Evolutionary conservation across 2,113 vertebrate genomes (phyloP).

Genomic region (Nyctereutes procyonoides): DNA sequence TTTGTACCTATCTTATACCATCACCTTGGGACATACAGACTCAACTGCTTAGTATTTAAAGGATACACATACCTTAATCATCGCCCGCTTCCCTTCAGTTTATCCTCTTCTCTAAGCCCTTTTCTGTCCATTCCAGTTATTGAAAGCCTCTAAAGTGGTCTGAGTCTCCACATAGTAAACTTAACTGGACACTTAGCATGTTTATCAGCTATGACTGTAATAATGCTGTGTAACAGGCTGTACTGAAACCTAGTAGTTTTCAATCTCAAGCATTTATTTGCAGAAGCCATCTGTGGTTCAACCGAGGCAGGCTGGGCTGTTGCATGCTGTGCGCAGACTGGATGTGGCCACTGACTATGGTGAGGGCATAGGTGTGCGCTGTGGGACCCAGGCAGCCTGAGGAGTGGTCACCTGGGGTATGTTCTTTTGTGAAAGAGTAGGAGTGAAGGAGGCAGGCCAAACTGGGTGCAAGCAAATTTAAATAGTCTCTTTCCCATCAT

Average conservation of each 20-base stretch:
- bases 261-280: background rate
- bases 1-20: slow-evolving; percentile 13
- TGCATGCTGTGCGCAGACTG: background rate
- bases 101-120: background rate
- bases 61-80: background rate
- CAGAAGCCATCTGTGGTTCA: background rate
- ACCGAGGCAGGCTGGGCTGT: background rate
- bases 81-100: background rate
- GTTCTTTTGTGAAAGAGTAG: background rate
- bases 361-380: background rate
- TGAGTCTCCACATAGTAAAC: background rate
- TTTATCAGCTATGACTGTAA: background rate
- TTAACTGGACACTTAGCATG: background rate
- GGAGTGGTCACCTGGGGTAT: background rate
- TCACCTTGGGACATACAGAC: background rate
- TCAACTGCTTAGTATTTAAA: background rate
- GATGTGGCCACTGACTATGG: background rate
- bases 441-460: background rate
- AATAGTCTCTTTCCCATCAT: background rate
- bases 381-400: background rate
- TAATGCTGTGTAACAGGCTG: background rate
- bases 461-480: background rate
- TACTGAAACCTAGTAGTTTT: background rate
- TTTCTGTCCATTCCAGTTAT: background rate
- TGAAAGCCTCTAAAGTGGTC: background rate